Evolutionary conservation across 2,797 vertebrate species (phyloP), one percentile per base, ranked within the genome.

Genomic region (Sphaeramia orbicularis): DNA sequence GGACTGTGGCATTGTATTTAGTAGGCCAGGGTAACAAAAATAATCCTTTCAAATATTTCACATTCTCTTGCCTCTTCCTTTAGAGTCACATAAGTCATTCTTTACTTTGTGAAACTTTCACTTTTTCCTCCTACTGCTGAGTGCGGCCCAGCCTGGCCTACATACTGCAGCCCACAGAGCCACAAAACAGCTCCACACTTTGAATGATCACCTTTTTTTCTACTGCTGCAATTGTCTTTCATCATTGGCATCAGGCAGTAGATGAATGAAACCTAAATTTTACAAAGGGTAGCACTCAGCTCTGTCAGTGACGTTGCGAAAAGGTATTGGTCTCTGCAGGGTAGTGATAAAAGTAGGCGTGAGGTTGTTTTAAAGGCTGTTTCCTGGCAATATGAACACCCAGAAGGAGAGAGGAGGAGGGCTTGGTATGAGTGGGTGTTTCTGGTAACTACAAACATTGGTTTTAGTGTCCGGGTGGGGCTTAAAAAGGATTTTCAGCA

Each of bases 381-480:
- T 86, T 92, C 89, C 80, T 83, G 71, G 80, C 76, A 87, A 55
- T 71, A 72, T 75, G 74, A 90, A 87, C 71, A 61, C 68, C 64
- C 67, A 72, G 66, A 37, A 65, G 19, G 41, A 60, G 74, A 77
- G 69, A 63, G 44, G 45, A 60, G 57, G 55, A 51, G 50, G 50
- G 48, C 32, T 61, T 13, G 12, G 21, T 30, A 24, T 72, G 55
- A n/a, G 36, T 35, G 45, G 16, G 51, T 48, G 52, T 78, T 89
- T 90, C 76, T 87, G 66, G 84, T 88, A 89, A 91, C 84, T 86
- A 70, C 81, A 82, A 88, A 80, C 84, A 78, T 76, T 37, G 77
- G 74, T 86, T 84, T 86, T 63, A 55, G 66, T 82, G 75, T 83
- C 71, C 7, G 84, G 91, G 85, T 83, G 87, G 84, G 86, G 76